phyloP scores from a whole-genome alignment of 2,797 vertebrate species.

The Avahi laniger region DNA sequence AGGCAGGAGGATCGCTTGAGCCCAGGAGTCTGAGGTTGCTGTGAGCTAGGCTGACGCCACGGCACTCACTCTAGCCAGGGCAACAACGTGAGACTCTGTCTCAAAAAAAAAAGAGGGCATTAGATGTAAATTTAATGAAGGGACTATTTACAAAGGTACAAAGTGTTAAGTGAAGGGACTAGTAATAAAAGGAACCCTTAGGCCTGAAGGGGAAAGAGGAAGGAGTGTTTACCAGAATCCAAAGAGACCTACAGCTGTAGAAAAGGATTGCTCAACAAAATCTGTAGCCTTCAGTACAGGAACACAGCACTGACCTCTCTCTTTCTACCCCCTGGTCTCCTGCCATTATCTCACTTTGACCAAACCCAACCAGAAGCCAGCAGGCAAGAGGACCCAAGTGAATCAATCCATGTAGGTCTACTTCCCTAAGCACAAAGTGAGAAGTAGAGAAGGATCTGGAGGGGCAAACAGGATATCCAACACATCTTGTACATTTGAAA shows the following conservation, averaged over 20 bases:
- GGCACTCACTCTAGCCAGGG: too few relatives aligned
- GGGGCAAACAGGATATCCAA: not conserved
- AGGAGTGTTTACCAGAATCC: not conserved
- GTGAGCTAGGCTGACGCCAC: too few relatives aligned
- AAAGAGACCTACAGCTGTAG: not conserved
- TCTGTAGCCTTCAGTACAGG: not conserved
- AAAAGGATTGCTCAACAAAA: not conserved
- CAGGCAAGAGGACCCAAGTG: not conserved
- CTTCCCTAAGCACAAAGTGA: not conserved
- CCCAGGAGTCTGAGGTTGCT: too few relatives aligned
- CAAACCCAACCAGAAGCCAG: not conserved
- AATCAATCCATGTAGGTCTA: not conserved
- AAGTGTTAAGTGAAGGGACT: not conserved
- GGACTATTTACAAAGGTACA: not conserved
- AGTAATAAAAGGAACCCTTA: not conserved
- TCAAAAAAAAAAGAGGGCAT: not conserved
- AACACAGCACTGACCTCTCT: not conserved
- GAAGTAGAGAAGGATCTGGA: not conserved
- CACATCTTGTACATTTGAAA: not conserved
- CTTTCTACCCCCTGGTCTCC: not conserved
- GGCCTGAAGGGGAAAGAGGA: not conserved
- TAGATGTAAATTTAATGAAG: not conserved
- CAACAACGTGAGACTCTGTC: too few relatives aligned
- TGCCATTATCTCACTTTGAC: not conserved
- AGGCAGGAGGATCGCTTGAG: too few relatives aligned